Evolutionary conservation across 2,113 vertebrate genomes (phyloP).

Genomic region (Kryptolebias marmoratus): DNA sequence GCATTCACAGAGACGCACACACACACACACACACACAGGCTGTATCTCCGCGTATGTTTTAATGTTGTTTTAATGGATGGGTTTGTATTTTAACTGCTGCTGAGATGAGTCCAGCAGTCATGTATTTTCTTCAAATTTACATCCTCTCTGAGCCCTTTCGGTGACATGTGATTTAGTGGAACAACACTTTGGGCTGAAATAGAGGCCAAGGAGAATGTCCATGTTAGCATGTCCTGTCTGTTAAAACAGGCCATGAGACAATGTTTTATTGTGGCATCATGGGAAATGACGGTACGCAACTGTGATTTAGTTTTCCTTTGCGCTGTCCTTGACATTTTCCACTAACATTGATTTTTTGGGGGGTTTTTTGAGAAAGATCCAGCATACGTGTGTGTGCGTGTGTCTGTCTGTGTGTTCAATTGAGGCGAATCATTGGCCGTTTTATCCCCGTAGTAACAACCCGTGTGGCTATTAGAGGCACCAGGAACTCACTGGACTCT

Average conservation of each 20-base stretch:
- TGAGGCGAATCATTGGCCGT: constrained; percentile 67
- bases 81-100: constrained; percentile 55
- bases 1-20: constrained; percentile 43
- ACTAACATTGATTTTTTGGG: constrained; percentile 2
- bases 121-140: constrained; percentile 61
- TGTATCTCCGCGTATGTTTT: constrained; percentile 31
- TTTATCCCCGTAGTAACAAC: constrained; percentile 56
- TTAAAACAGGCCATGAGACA: constrained; percentile 52
- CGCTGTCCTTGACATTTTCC: constrained; percentile 21
- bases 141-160: constrained; percentile 49
- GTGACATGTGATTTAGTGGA: constrained; percentile 62
- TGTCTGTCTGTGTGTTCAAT: constrained; percentile 43
- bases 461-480: constrained; percentile 47
- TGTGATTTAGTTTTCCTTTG: constrained; percentile 44
- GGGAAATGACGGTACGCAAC: constrained; percentile 47
- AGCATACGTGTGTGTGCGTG: constrained; percentile 2
- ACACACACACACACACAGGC: constrained; percentile 26
- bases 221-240: constrained; percentile 43
- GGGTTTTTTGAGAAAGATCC: constrained; percentile 1
- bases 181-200: constrained; percentile 38
- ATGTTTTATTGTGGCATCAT: constrained; percentile 54
- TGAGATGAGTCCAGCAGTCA: constrained; percentile 45
- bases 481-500: constrained; percentile 39
- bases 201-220: constrained; percentile 48
- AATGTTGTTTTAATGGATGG: constrained; percentile 62